Conservation (phyloP, 2,888 invertebrate genomes). For the Vanessa cardui region DNA sequence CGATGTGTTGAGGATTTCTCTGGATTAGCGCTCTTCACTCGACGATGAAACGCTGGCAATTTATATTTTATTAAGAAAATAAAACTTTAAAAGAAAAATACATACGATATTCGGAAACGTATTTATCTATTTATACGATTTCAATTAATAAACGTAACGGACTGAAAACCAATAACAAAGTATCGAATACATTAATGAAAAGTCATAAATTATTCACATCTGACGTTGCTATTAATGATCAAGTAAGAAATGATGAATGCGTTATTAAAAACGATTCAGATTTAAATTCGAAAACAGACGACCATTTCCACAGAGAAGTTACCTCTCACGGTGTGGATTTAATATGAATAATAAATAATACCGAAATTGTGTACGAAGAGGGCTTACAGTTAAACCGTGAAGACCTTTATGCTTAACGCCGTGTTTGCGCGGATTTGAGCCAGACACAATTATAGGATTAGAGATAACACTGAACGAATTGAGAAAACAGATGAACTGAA, state of each 20-base stretch:
- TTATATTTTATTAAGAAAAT: too few relatives aligned
- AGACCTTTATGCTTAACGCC: slow-evolving; percentile 31
- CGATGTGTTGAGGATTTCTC: slow-evolving; percentile 17
- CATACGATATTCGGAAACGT: background rate
- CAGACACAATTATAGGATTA: slow-evolving; percentile 36
- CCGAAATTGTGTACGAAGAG: slow-evolving; percentile 27
- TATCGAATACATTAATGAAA: slow-evolving; percentile 26
- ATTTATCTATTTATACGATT: background rate
- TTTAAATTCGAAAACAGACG: slow-evolving; percentile 18
- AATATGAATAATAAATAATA: slow-evolving; percentile 36
- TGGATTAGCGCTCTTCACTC: slow-evolving; percentile 15
- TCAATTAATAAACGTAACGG: background rate
- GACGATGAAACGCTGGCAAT: background rate
- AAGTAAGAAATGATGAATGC: slow-evolving; percentile 29
- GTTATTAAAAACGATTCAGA: slow-evolving; percentile 7
- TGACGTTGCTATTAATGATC: slow-evolving; percentile 24
- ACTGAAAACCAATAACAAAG: slow-evolving; percentile 13
- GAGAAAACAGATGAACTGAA: slow-evolving; percentile 4
- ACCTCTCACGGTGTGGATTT: slow-evolving; percentile 9
- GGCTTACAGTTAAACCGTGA: slow-evolving; percentile 19
- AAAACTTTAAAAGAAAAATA: background rate
- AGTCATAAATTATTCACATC: slow-evolving; percentile 21
- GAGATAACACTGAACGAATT: slow-evolving; percentile 9
- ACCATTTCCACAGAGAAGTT: slow-evolving; percentile 4
- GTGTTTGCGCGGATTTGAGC: slow-evolving; percentile 29